Evolutionary conservation across 2,113 vertebrate species (phyloP).

Genomic region (Brachyhypopomus occidentalis): DNA sequence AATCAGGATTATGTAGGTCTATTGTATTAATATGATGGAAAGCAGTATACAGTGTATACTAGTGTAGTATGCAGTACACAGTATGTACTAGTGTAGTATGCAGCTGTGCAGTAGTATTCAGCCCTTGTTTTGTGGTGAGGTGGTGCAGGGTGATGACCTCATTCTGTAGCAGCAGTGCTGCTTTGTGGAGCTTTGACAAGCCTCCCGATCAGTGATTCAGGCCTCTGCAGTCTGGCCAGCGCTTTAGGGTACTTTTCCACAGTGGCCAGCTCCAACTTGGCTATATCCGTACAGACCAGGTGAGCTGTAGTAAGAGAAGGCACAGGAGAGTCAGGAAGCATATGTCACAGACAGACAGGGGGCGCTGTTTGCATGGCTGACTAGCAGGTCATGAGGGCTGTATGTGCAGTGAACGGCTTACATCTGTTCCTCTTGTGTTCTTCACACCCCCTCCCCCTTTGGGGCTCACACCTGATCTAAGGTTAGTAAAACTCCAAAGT

Average conservation of each 20-base stretch:
- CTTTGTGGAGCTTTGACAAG: slow-evolving; percentile 14
- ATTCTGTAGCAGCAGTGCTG: slow-evolving; percentile 22
- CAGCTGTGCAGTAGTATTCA: not conserved
- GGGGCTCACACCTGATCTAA: not conserved
- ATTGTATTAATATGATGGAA: too few relatives aligned
- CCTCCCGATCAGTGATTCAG: not conserved
- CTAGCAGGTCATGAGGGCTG: not conserved
- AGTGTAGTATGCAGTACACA: too few relatives aligned
- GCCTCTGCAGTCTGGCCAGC: slow-evolving; percentile 5
- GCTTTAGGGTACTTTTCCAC: slow-evolving; percentile 47
- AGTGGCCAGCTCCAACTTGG: slow-evolving; percentile 6
- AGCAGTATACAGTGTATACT: too few relatives aligned
- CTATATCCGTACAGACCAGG: slow-evolving; percentile 30
- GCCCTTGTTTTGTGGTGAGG: not conserved
- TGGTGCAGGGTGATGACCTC: slow-evolving; percentile 28
- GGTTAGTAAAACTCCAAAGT: not conserved
- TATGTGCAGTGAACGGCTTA: too few relatives aligned
- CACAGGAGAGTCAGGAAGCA: not conserved
- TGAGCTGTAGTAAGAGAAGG: not conserved
- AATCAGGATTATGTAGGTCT: too few relatives aligned
- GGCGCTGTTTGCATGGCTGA: slow-evolving; percentile 36
- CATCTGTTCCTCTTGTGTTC: not conserved
- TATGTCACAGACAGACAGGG: slow-evolving; percentile 34
- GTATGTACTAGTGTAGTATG: too few relatives aligned
- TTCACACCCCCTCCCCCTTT: too few relatives aligned